Conservation (phyloP, 1,140 invertebrate species). For the Pentalonia nigronervosa region DNA sequence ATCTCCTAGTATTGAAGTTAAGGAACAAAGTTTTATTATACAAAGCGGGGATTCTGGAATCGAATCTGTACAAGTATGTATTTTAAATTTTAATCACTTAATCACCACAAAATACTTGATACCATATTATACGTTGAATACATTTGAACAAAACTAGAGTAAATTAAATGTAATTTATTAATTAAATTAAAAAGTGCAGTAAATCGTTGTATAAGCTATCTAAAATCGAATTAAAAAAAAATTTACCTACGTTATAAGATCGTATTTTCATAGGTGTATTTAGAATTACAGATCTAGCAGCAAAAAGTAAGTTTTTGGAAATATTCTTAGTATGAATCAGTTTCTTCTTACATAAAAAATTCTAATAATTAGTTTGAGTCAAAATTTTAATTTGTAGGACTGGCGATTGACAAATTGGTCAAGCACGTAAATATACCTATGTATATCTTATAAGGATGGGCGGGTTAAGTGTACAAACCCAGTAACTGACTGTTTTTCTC, state of each 20-base stretch:
- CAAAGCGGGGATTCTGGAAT: conserved; percentile 14
- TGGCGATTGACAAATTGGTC: background rate
- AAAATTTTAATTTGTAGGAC: background rate
- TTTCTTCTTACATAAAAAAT: background rate
- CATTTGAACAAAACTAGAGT: no score
- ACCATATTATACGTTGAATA: no score
- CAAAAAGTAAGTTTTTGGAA: background rate
- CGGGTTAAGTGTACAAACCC: background rate
- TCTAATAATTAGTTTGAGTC: background rate
- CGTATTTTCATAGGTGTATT: background rate
- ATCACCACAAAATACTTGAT: background rate
- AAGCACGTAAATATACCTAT: background rate
- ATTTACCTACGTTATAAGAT: background rate
- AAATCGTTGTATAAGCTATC: no score
- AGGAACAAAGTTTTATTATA: background rate
- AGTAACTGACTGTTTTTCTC: background rate
- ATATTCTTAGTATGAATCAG: background rate
- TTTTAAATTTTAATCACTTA: no score
- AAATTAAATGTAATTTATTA: no score
- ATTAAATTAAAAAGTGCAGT: no score
- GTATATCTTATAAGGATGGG: background rate
- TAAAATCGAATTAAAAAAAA: no score
- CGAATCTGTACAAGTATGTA: conserved; percentile 30
- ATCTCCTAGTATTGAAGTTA: background rate
- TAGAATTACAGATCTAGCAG: background rate